A percentile compares a stretch with the other conserved stretches of the same genome.
These are phyloP conservation scores for Ormia ochracea DNA, from an alignment of 2,888 invertebrate genomes.

Conservation along the genomic window DNA sequence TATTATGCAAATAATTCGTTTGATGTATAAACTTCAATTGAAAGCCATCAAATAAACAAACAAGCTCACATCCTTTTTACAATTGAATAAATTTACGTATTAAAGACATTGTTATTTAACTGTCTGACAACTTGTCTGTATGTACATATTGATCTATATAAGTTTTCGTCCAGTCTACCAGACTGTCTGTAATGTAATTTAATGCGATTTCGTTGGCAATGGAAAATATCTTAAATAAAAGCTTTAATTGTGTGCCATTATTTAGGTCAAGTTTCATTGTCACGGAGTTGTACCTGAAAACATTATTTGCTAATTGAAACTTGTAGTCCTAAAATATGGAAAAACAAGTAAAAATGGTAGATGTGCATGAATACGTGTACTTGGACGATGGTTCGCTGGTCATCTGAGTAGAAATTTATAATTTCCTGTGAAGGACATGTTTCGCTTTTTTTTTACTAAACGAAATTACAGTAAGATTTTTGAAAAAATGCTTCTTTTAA, in stretches of 20 bases:
- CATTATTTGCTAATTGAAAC: not conserved
- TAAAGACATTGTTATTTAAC: not conserved
- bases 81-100: not conserved
- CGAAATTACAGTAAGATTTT: not conserved
- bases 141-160: not conserved
- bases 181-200: not conserved
- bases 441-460: not conserved
- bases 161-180: not conserved
- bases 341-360: not conserved
- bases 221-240: constrained; percentile 37
- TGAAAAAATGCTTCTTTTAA: not conserved
- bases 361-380: not conserved
- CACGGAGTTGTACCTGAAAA: constrained; percentile 1
- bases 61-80: not conserved
- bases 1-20: no score
- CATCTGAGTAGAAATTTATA: not conserved
- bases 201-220: not conserved
- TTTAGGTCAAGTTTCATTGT: constrained; percentile 50
- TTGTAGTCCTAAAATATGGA: not conserved
- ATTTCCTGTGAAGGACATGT: not conserved
- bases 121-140: not conserved
- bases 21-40: no score
- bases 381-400: not conserved
- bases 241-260: constrained; percentile 47
- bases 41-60: not conserved